Conservation (phyloP, 2,797 vertebrate species). For the Pangasius djambal region DNA sequence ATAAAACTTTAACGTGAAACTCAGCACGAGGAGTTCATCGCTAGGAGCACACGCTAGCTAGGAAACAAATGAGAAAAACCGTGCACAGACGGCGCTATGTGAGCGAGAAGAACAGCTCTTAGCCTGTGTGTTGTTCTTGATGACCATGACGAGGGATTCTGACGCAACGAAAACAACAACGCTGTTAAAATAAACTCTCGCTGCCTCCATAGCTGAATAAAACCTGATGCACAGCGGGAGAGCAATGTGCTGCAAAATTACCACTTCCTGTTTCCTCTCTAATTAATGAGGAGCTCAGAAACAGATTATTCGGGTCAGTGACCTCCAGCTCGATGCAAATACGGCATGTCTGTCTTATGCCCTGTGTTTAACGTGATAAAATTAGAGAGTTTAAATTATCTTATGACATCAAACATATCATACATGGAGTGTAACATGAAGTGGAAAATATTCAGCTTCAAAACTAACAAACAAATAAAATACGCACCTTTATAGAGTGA, state of each 20-base stretch:
- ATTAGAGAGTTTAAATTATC: not conserved
- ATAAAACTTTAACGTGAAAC: too few species aligned
- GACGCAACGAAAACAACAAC: not conserved
- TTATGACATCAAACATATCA: not conserved
- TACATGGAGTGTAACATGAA: not conserved
- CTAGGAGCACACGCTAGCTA: not conserved
- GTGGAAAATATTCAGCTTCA: not conserved
- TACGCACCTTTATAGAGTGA: not conserved
- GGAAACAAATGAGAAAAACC: not conserved
- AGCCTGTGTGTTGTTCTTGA: too few species aligned
- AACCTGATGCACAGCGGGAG: not conserved
- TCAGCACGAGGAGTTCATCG: too few species aligned
- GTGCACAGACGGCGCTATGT: too few species aligned
- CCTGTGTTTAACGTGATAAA: not conserved
- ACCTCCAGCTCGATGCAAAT: not conserved
- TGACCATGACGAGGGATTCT: too few species aligned
- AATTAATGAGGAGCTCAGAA: not conserved
- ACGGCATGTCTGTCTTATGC: too few species aligned
- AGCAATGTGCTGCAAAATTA: not conserved
- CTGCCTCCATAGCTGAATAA: not conserved
- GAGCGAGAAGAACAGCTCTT: too few species aligned
- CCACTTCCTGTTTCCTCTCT: conserved; percentile 31
- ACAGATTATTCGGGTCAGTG: not conserved
- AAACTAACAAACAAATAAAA: not conserved
- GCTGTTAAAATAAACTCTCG: not conserved